Evolutionary conservation across 2,113 vertebrate genomes (phyloP), one percentile per base, ranked within the genome.

Genomic region (Butorides virescens): DNA sequence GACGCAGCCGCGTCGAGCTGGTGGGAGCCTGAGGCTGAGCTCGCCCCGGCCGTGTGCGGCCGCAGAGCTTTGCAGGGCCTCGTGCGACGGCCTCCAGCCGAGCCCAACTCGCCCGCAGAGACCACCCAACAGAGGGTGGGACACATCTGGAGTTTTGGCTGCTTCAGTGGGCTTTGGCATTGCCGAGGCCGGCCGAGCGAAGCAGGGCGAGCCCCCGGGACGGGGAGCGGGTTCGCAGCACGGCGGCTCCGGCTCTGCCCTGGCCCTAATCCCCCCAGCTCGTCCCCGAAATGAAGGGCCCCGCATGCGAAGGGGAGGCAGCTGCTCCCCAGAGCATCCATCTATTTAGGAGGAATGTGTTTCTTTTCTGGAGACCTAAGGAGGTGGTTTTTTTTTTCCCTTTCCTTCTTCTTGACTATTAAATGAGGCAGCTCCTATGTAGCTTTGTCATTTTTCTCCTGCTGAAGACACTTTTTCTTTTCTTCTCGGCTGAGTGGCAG

Each of bases 401-500:
- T 74, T 14, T 16, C 62, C n/a, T 74, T 14, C 82, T 95, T 27
- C 79, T 91, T 89, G 91, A 80, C 88, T 97, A 53, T 78, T 61
- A 94, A 95, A 94, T 83, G 92, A 97, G 93, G 92, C 97, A 97
- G 93, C 84, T 95, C 88, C 75, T 73, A 3, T 83, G 83, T 59
- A 88, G 81, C 92, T 95, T 92, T 97, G 92, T 96, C 96, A 93
- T 80, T 90, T 97, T 81, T 37, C 86, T 30, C 88, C 95, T 56
- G 61, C 90, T 68, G 74, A 93, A 96, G 94, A 94, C 82, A 44
- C 91, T 93, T 97, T 77, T 65, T 92, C 78, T 90, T 97, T 96
- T 97, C 97, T 87, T 97, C 97, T 97, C 89, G 70, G 95, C 96
- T 86, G 91, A 97, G 88, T 63, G 10, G 76, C 93, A 88, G 90